Percentiles rank a stretch among this genome's conserved stretches.
phyloP scores from a whole-genome alignment of 2,888 invertebrate species.

The Gymnocheta viridis region DNA sequence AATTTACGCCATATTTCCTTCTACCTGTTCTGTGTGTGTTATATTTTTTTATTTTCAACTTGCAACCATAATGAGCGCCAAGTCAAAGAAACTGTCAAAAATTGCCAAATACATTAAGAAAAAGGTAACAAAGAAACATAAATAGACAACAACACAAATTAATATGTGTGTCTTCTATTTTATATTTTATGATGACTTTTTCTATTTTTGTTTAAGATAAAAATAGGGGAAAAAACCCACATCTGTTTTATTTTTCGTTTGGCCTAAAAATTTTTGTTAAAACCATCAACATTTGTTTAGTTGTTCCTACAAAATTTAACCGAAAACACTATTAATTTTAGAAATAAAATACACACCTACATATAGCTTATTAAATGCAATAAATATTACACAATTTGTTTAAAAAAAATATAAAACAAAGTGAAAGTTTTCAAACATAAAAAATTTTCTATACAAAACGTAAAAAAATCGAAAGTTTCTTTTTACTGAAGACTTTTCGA shows the following conservation, averaged over 20 bases:
- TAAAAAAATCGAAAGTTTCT: not conserved
- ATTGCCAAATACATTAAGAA: constrained; percentile 81
- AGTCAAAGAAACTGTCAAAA: constrained; percentile 80
- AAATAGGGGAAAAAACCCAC: not conserved
- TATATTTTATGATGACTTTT: not conserved
- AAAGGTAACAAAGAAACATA: constrained; percentile 78
- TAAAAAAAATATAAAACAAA: constrained; percentile 20
- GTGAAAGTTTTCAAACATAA: constrained; percentile 43
- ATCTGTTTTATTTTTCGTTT: constrained; percentile 21
- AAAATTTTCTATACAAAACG: not conserved
- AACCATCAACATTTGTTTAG: constrained; percentile 4
- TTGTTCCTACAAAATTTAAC: constrained; percentile 8
- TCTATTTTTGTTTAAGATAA: constrained; percentile 15
- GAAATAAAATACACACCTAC: not conserved
- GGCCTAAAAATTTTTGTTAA: constrained; percentile 5
- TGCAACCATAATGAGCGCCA: constrained; percentile 76
- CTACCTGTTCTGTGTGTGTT: not conserved
- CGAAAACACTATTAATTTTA: constrained; percentile 4
- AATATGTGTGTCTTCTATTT: not conserved
- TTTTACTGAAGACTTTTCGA: not conserved
- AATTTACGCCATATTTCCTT: not conserved
- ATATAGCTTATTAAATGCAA: not conserved
- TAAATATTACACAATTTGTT: constrained; percentile 12
- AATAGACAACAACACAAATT: not conserved
- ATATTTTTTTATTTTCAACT: not conserved